Conservation (phyloP, 2,113 vertebrate species). For the Pelvicachromis taeniatus region DNA sequence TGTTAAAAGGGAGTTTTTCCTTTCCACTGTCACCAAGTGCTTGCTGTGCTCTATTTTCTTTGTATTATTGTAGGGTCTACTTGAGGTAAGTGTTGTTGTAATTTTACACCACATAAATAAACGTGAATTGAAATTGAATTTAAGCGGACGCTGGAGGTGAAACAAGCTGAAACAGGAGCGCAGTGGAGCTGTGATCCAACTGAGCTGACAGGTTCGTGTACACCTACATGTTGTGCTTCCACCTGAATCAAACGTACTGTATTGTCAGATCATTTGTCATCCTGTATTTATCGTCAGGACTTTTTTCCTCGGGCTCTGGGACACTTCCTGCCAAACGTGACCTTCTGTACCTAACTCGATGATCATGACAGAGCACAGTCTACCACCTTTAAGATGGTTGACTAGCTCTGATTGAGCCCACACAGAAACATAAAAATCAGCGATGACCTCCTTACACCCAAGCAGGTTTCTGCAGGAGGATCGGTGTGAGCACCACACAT, state of each 20-base stretch:
- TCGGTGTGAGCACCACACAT: no score
- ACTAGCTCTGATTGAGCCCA: rapidly evolving
- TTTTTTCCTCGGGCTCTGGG: not conserved
- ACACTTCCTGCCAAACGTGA: not conserved
- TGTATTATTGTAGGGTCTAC: not conserved
- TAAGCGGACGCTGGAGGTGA: rapidly evolving
- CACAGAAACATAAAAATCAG: not conserved
- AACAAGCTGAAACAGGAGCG: not conserved
- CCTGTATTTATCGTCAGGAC: not conserved
- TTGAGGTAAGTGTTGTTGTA: not conserved
- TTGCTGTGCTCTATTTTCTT: not conserved
- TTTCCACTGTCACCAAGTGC: not conserved
- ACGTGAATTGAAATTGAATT: not conserved
- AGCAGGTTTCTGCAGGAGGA: no score
- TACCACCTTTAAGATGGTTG: not conserved
- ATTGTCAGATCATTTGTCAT: not conserved
- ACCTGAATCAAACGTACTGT: not conserved
- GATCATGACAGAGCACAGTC: not conserved
- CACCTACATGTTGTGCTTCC: not conserved
- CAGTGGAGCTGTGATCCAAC: no score
- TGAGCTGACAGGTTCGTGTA: not conserved
- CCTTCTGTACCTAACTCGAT: not conserved
- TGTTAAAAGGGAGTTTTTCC: not conserved
- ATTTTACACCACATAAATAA: not conserved
- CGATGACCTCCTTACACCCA: no score